These are phyloP conservation scores for Chrysolina oricalcia DNA, from an alignment of 2,888 invertebrate genomes.

Conservation along the genomic window DNA sequence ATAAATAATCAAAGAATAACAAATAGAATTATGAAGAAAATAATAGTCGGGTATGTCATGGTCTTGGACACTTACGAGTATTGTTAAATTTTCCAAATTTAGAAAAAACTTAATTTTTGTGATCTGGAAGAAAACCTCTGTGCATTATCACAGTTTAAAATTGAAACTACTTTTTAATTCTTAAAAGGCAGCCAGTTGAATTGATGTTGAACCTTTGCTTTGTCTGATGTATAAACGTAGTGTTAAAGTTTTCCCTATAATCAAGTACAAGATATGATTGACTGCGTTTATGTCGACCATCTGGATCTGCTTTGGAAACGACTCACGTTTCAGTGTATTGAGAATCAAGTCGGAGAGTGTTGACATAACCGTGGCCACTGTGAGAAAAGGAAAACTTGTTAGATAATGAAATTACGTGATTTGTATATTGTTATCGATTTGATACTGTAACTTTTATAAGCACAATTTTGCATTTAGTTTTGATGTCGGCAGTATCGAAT, in stretches of 20 bases:
- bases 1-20: too few species aligned
- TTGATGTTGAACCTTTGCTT: conserved; percentile 40
- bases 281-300: background rate
- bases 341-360: background rate
- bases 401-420: conserved; percentile 49
- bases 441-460: conserved; percentile 47
- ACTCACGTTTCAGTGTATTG: too few species aligned
- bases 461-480: conserved; percentile 52
- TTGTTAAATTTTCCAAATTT: too few species aligned
- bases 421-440: conserved; percentile 47
- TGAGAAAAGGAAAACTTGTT: conserved; percentile 39
- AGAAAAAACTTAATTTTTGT: too few species aligned
- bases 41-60: too few species aligned
- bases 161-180: conserved; percentile 35
- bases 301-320: background rate
- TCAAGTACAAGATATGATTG: conserved; percentile 31
- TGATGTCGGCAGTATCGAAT: conserved; percentile 49
- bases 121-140: conserved; percentile 7
- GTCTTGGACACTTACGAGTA: too few species aligned
- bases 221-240: conserved; percentile 44
- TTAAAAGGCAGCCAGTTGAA: conserved; percentile 13
- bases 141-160: conserved; percentile 16
- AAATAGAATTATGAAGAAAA: too few species aligned
- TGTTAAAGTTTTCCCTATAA: conserved; percentile 37
- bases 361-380: background rate